Base-by-base conservation (phyloP, 2,888 invertebrate genomes). In the Rhimphoctona megacephalus region DNA sequence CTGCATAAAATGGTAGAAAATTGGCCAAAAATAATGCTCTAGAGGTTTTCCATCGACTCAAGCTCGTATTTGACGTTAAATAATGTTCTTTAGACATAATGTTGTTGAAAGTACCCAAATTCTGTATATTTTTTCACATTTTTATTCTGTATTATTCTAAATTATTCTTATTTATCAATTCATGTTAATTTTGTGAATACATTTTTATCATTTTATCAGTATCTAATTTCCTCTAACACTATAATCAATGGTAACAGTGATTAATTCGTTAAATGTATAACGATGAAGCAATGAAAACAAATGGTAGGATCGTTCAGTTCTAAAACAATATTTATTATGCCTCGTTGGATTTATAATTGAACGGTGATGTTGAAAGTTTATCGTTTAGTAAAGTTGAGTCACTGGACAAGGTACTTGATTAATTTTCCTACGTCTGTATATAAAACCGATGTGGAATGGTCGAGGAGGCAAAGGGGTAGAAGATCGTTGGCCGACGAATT, bases 401-500 rank as follows among this genome's bases (percentile, higher is more conserved):
- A 33, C 72, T 77, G 86, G 86, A 81, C 86, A 81, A 73, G 67
- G 67, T 43, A 80, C 72, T 74, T 74, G 79, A 79, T 73, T 49
- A 73, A 77, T 77, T 61, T 72, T 73, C 43, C 25, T 67, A 49
- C 52, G 39, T 25, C 36, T 64, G 57, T 33, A 61, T 30, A 80
- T 85, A 49, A 74, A 39, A 80, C 57, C 78, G 61, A 33, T 46
- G 49, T 36, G 25, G 43, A n/a, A 36, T 46, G 49, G 77, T 39
- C 39, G 22, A n/a, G 30, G 49, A 49, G 72, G 83, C 83, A n/a
- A 76, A 54, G 61, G 81, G 52, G 79, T 74, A 76, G 79, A 84
- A 82, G 79, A 85, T 79, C 82, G 81, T 85, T 86, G 72, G 77
- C 76, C 83, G 83, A 78, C 81, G 84, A 79, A 87, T 87, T 85